Conservation (phyloP, 1,140 invertebrate genomes). For the Brachionus koreanus region DNA sequence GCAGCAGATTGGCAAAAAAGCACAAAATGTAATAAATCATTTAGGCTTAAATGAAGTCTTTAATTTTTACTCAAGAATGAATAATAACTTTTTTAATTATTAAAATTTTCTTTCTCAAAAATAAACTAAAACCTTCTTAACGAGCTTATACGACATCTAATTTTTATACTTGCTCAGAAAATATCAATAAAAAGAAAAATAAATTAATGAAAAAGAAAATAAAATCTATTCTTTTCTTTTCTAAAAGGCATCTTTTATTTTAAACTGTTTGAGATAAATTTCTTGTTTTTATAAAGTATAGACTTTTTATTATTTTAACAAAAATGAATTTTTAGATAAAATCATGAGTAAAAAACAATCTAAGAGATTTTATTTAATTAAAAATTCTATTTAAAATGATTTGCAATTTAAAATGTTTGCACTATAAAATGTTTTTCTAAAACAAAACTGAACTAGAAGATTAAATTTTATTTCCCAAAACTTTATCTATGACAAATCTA, state of each 20-base stretch:
- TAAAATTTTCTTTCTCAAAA: background rate
- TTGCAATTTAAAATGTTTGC: background rate
- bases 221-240: background rate
- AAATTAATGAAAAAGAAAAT: background rate
- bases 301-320: background rate
- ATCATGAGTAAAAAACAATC: background rate
- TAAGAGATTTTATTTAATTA: background rate
- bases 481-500: background rate
- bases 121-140: background rate
- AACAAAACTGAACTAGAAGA: background rate
- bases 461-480: background rate
- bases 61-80: background rate
- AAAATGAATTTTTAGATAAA: background rate
- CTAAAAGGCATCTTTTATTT: background rate
- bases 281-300: background rate
- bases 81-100: conserved; percentile 7
- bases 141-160: background rate
- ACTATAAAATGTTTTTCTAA: background rate
- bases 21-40: background rate
- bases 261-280: background rate
- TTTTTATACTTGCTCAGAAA: background rate
- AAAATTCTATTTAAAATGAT: background rate
- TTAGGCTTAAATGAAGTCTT: background rate
- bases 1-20: background rate
- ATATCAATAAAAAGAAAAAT: background rate